A percentile compares a stretch with the other conserved stretches of the same genome.
These are phyloP conservation scores for Metopia argyrocephala DNA, from an alignment of 2,888 invertebrate genomes.

Conservation along the genomic window DNA sequence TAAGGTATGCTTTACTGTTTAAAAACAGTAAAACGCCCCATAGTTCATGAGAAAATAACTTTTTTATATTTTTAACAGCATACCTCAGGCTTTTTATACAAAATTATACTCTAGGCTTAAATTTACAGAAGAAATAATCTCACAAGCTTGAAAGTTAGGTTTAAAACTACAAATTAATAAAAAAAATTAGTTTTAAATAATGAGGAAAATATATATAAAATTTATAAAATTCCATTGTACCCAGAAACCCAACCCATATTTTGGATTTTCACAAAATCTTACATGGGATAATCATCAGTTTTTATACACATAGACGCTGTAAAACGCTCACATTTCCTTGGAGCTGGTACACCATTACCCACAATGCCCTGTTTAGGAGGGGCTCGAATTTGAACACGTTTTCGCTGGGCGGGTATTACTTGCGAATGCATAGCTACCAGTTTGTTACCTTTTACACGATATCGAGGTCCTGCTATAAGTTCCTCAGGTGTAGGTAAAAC, in stretches of 20 bases:
- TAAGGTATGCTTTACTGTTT: neutral
- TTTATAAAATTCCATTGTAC: slow-evolving; percentile 24
- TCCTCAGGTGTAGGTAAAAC: slow-evolving; percentile 76
- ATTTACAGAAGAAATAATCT: slow-evolving; percentile 13
- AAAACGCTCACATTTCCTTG: slow-evolving; percentile 83
- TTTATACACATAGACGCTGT: slow-evolving; percentile 86
- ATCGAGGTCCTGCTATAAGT: slow-evolving; percentile 73
- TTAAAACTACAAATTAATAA: neutral
- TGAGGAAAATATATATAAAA: neutral
- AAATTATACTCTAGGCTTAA: slow-evolving; percentile 31
- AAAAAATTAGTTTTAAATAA: too few species aligned
- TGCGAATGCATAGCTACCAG: slow-evolving; percentile 60
- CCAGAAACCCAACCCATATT: neutral
- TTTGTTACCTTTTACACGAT: slow-evolving; percentile 69
- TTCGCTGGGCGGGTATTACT: slow-evolving; percentile 70
- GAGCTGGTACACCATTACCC: slow-evolving; percentile 70
- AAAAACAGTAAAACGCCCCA: too few species aligned
- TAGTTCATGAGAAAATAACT: too few species aligned
- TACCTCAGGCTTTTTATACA: neutral
- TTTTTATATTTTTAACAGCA: too few species aligned
- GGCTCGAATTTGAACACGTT: slow-evolving; percentile 68
- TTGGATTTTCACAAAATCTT: slow-evolving; percentile 75
- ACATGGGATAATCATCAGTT: slow-evolving; percentile 88
- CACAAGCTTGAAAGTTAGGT: neutral
- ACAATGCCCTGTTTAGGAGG: slow-evolving; percentile 61